Evolutionary conservation across 2,888 invertebrate genomes (phyloP), one percentile per base, ranked within the genome.

Genomic region (Creontiades dilutus): DNA sequence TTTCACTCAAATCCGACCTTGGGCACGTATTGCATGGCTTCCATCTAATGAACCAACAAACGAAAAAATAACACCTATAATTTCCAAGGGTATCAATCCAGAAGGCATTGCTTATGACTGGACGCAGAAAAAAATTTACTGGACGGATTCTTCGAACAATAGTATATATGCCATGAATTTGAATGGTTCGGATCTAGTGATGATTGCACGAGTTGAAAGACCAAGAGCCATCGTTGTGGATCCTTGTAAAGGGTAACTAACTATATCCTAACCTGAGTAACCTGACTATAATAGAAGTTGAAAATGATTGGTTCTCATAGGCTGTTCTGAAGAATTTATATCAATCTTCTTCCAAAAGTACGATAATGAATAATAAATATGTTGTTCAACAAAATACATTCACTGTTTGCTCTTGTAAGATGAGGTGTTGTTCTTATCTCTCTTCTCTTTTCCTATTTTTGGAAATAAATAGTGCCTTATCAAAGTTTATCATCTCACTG

Each of bases 21-120:
- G 97, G 96, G 96, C 98, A 0, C 96, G 96, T 92, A 98, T 98
- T 90, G 97, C 96, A 0, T 97, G 96, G 95, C 95, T 97, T 93
- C 95, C 96, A 0, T 95, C 97, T 0, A 95, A 95, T 87, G 95
- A 95, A 91, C 97, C 97, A 0, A 95, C 95, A 0, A 93, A 94
- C 2, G 93, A 94, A 5, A 94, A 95, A 84, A 95, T 96, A 7
- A 95, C 95, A 80, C 96, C 95, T 89, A 95, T 97, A 0, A 95
- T 97, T 52, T 96, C 94, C 92, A 96, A 96, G 92, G 96, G 97
- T 27, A 97, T 98, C 90, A 98, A 98, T 93, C 98, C 98, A 0
- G 98, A 98, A 93, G 98, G 98, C 5, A 97, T 98, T 91, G 97
- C 98, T 0, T 98, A 98, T 93, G 99, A 99, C 93, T 99, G 99